phyloP scores from a whole-genome alignment of 2,113 vertebrate species.

The Arizona elegans region DNA sequence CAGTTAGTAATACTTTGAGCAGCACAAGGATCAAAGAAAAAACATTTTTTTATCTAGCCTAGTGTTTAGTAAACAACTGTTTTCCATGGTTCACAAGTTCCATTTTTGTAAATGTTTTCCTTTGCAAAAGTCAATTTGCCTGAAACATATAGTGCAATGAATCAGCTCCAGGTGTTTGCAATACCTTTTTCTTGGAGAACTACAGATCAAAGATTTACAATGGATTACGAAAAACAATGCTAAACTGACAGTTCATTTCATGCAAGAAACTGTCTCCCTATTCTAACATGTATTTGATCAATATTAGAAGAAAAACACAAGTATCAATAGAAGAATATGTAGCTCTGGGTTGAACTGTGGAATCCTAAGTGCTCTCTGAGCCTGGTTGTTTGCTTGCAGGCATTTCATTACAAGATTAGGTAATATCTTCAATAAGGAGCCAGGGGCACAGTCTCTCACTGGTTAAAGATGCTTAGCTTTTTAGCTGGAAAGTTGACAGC shows the following conservation, averaged over 20 bases:
- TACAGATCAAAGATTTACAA: slow-evolving; percentile 35
- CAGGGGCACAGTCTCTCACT: not conserved
- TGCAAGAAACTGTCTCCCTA: not conserved
- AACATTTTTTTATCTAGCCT: slow-evolving; percentile 1
- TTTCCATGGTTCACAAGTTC: not conserved
- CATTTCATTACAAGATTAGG: not conserved
- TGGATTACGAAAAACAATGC: slow-evolving; percentile 22
- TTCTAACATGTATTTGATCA: slow-evolving; percentile 23
- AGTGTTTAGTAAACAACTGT: slow-evolving; percentile 19
- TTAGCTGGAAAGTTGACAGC: not conserved
- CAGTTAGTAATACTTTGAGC: not conserved
- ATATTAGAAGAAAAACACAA: not conserved
- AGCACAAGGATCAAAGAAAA: not conserved
- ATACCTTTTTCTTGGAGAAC: slow-evolving; percentile 15
- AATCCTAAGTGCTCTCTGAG: not conserved
- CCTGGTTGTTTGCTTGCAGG: not conserved
- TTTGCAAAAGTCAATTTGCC: slow-evolving; percentile 26
- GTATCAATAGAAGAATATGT: not conserved
- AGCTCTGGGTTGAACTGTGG: not conserved
- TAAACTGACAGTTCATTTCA: slow-evolving; percentile 10
- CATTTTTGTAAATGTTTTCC: slow-evolving; percentile 18
- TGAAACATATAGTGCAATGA: slow-evolving; percentile 6
- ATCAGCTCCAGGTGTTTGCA: slow-evolving; percentile 4
- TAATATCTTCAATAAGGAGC: not conserved
- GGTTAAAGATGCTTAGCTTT: not conserved